Conservation (phyloP, 2,888 invertebrate genomes). For the Zeuzera pyrina region DNA sequence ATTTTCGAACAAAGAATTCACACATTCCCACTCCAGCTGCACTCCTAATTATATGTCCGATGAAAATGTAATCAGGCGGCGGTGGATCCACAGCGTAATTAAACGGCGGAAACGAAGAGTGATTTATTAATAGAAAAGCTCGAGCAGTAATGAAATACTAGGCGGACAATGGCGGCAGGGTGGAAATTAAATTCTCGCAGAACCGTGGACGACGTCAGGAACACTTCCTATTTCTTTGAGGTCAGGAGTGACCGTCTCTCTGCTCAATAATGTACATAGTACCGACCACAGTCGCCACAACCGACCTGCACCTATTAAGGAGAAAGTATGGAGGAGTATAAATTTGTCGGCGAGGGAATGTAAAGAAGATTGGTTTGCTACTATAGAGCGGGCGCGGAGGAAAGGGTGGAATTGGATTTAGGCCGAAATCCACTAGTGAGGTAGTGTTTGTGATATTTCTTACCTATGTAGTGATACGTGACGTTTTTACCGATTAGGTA, state of each 20-base stretch:
- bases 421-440: constrained; percentile 55
- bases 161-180: constrained; percentile 67
- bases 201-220: constrained; percentile 36
- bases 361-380: constrained; percentile 69
- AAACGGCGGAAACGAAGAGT: constrained; percentile 70
- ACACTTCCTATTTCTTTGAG: constrained; percentile 55
- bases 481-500: constrained; percentile 46
- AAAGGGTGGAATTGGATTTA: constrained; percentile 68
- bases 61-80: constrained; percentile 72
- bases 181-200: constrained; percentile 70
- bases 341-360: constrained; percentile 69
- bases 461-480: constrained; percentile 46
- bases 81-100: constrained; percentile 69
- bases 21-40: constrained; percentile 52
- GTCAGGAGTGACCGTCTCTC: constrained; percentile 28
- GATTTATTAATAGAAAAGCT: constrained; percentile 74
- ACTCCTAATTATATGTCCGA: constrained; percentile 73
- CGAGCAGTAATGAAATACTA: constrained; percentile 71
- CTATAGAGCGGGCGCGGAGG: constrained; percentile 48
- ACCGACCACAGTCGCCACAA: constrained; percentile 21
- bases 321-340: constrained; percentile 63
- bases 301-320: constrained; percentile 39
- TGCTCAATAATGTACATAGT: constrained; percentile 54
- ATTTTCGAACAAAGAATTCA: constrained; percentile 62
- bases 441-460: constrained; percentile 58